These are phyloP conservation scores for Drosophila neocordata DNA, from an alignment of 1,140 invertebrate species.

Conservation along the genomic window DNA sequence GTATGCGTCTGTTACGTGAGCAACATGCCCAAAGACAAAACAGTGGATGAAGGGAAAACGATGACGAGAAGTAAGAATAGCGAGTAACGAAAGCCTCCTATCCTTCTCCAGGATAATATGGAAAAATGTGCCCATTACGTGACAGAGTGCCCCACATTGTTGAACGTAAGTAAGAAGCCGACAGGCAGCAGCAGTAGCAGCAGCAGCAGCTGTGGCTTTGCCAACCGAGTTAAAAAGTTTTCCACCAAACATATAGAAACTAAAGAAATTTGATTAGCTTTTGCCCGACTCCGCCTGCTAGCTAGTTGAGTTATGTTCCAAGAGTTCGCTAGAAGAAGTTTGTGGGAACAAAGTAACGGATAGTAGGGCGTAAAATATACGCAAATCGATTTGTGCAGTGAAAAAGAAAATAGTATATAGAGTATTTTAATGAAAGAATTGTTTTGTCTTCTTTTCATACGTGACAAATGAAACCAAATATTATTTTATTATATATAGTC, in stretches of 20 bases:
- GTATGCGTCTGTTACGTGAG: constrained; percentile 79
- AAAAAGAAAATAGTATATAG: neutral
- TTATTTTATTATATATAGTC: neutral
- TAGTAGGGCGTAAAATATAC: constrained; percentile 22
- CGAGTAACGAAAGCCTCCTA: constrained; percentile 4
- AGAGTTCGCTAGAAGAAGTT: neutral
- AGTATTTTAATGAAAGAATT: neutral
- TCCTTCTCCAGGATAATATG: constrained; percentile 53
- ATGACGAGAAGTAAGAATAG: neutral
- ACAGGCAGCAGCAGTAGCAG: too few species aligned
- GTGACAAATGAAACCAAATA: neutral
- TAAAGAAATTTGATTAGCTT: constrained; percentile 52
- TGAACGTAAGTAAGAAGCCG: neutral
- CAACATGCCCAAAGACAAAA: constrained; percentile 42
- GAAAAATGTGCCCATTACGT: constrained; percentile 66
- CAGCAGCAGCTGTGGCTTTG: constrained; percentile 4
- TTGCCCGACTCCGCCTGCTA: neutral
- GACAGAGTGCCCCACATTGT: constrained; percentile 50
- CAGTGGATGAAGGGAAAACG: constrained; percentile 15
- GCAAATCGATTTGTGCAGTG: constrained; percentile 12
- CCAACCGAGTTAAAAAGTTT: constrained; percentile 42
- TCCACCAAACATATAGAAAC: constrained; percentile 21
- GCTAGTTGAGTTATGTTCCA: constrained; percentile 26
- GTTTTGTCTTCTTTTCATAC: neutral
- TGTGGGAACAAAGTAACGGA: neutral